Base-by-base conservation (phyloP, 2,797 vertebrate genomes). In the Linurgus olivaceus region DNA sequence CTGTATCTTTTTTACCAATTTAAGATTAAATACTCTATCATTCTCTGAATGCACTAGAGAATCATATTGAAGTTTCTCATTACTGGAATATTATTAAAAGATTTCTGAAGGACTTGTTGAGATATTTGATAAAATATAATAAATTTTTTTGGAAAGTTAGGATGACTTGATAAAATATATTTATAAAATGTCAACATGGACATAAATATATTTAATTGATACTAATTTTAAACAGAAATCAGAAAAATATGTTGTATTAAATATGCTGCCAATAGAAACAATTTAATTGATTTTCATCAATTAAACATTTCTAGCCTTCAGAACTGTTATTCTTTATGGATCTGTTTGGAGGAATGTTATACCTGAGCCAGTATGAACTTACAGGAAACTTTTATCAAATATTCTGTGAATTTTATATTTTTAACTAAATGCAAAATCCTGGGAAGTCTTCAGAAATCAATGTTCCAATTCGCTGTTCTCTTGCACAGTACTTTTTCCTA, bases 21-120 rank as follows among this genome's bases (percentile, higher is more conserved):
- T 93, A 92, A 95, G 90, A 95, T 86, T 91, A 93, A 94, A 67
- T 81, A 93, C 12, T 79, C 47, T 16, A 44, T 76, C 55, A 51
- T 78, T 62, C 38, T 68, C 66, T 62, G 51, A 92, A 88, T 81
- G 75, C 52, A 82, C 52, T 78, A 62, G 38, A 84, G 45, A 85
- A 15, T 1, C 17, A 31, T 44, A 48, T 1, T 80, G 66, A 95
- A 87, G 17, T 48, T 89, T 90, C 76, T 96, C 58, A 89, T 88
- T 93, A 80, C 45, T 24, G 51, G 9, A 62, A 14, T 72, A 66
- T 80, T 93, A 82, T 81, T 89, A 93, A 93, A 94, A 71, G 51
- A 25, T 59, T 94, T 93, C 54, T 75, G 44, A 76, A 85, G 23
- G 94, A 79, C 33, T 76, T 86, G 35, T 85, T 93, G 52, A 94